Evolutionary conservation across 2,888 invertebrate genomes (phyloP).

Genomic region (Nymphalis urticae): DNA sequence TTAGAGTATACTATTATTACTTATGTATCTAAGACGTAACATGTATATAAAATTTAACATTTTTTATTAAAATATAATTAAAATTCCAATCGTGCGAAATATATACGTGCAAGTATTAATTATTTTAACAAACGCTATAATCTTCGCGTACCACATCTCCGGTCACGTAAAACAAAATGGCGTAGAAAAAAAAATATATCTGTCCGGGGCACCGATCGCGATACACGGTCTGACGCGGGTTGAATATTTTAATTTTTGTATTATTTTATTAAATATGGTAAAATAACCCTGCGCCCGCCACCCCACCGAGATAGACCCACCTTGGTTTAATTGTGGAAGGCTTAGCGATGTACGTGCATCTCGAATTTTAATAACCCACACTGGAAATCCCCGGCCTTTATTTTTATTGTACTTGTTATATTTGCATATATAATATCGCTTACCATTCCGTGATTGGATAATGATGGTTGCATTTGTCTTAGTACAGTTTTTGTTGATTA

Average conservation of each 20-base stretch:
- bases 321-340: conserved; percentile 53
- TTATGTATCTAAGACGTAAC: too few species aligned
- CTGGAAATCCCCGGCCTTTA: conserved; percentile 59
- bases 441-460: conserved; percentile 33
- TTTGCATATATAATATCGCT: conserved; percentile 54
- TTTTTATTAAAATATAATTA: conserved; percentile 15
- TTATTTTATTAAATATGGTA: conserved; percentile 72
- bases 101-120: conserved; percentile 65
- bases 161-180: conserved; percentile 74
- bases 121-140: conserved; percentile 69
- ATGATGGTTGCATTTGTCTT: not conserved
- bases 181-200: conserved; percentile 57
- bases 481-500: not conserved
- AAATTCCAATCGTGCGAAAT: conserved; percentile 44
- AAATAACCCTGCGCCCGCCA: conserved; percentile 51
- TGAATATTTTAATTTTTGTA: conserved; percentile 76
- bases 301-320: conserved; percentile 55
- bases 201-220: conserved; percentile 75
- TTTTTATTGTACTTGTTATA: conserved; percentile 68
- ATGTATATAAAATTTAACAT: not conserved
- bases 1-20: too few species aligned
- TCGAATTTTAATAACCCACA: conserved; percentile 71
- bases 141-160: conserved; percentile 63
- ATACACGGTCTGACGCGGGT: conserved; percentile 70
- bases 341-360: conserved; percentile 53